phyloP scores from a whole-genome alignment of 2,113 vertebrate species.

The Apeltes quadracus region DNA sequence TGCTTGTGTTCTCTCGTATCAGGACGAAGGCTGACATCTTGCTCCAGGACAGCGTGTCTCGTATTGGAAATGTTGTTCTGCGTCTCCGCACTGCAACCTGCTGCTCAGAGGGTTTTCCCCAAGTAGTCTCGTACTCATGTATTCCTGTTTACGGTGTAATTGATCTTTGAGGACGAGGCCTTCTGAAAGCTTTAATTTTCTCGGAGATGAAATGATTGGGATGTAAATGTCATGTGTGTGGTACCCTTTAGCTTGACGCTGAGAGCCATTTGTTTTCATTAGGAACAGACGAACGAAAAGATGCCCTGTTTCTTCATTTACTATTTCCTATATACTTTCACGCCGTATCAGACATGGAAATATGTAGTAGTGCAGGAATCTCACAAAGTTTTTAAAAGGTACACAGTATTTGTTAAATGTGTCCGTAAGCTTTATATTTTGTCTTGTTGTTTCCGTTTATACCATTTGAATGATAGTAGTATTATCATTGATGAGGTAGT shows the following conservation, averaged over 20 bases:
- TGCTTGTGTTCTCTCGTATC: constrained; percentile 10
- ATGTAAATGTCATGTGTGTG: constrained; percentile 62
- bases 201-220: constrained; percentile 56
- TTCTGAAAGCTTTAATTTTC: constrained; percentile 58
- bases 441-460: too few species aligned
- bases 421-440: neutral
- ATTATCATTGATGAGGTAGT: too few species aligned
- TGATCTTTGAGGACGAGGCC: constrained; percentile 62
- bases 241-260: constrained; percentile 45
- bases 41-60: neutral
- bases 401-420: neutral
- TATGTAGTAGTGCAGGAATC: neutral
- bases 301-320: constrained; percentile 59
- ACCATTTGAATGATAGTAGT: too few species aligned
- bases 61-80: constrained; percentile 20
- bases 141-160: constrained; percentile 47
- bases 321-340: constrained; percentile 4
- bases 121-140: constrained; percentile 14
- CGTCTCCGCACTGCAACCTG: constrained; percentile 6
- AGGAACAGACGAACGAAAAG: constrained; percentile 41
- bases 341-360: neutral
- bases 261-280: constrained; percentile 67
- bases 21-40: neutral
- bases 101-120: constrained; percentile 24
- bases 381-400: neutral